phyloP scores from a whole-genome alignment of 2,888 invertebrate genomes.

The Drosophila kanekoi region DNA sequence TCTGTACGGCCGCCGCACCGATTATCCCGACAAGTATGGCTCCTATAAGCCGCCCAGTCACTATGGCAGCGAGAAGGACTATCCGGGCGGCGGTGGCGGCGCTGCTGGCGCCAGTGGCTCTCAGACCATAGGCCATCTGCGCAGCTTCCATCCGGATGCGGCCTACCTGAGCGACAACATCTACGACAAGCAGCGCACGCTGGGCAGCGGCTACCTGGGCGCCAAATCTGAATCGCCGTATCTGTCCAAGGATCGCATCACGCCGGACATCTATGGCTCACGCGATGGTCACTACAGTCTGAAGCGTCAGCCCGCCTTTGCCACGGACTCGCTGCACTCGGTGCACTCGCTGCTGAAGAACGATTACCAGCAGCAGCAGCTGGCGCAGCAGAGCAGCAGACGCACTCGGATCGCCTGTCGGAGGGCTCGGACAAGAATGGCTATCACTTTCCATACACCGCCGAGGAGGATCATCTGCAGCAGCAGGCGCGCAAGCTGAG shows the following conservation, averaged over 20 bases:
- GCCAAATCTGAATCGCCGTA: slow-evolving; percentile 84
- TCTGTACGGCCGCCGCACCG: slow-evolving; percentile 81
- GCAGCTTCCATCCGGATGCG: slow-evolving; percentile 83
- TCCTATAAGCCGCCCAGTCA: slow-evolving; percentile 83
- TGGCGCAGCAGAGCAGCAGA: slow-evolving; percentile 84
- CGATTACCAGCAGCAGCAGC: slow-evolving; percentile 85
- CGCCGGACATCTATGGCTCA: slow-evolving; percentile 84
- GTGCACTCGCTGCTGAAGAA: slow-evolving; percentile 84
- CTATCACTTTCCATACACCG: slow-evolving; percentile 94
- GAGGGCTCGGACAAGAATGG: slow-evolving; percentile 92
- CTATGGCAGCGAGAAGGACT: slow-evolving; percentile 84
- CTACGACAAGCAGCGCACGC: slow-evolving; percentile 83
- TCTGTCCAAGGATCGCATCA: slow-evolving; percentile 84
- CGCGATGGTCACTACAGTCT: slow-evolving; percentile 83
- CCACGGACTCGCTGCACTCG: slow-evolving; percentile 83
- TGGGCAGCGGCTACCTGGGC: slow-evolving; percentile 81
- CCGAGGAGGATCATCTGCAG: slow-evolving; percentile 91
- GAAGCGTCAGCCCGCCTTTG: slow-evolving; percentile 81
- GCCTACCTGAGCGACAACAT: slow-evolving; percentile 84
- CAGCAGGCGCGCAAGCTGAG: slow-evolving; percentile 79
- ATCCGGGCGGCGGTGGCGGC: slow-evolving; percentile 70
- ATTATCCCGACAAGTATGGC: slow-evolving; percentile 84
- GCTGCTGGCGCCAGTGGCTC: slow-evolving; percentile 73
- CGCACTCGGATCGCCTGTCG: slow-evolving; percentile 88
- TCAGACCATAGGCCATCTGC: slow-evolving; percentile 84